Base-by-base conservation (phyloP, 1,140 invertebrate species). In the Trichonephila clavata region DNA sequence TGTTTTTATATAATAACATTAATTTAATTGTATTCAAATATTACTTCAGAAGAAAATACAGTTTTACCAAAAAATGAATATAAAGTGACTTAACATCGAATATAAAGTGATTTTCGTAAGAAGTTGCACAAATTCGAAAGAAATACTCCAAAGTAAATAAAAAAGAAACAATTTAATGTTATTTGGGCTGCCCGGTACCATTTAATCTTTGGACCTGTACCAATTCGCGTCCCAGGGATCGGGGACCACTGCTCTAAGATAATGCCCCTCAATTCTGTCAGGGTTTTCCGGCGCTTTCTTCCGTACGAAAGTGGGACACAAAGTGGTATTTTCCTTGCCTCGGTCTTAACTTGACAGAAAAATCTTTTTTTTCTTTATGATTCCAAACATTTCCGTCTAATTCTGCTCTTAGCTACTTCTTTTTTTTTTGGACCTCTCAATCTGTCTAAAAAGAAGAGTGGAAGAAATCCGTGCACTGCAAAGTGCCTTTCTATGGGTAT, bases 401-500 rank as follows among this genome's bases (percentile, higher is more conserved):
- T 90, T 77, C 50, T n/a, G 32, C 18, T 20, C 39, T 57, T 6
- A 10, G 39, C 39, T 90, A 16, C 65, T 57, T 87, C 77, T n/a
- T n/a, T 50, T 63, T 4, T 86, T 32, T 21, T 50, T 5, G 43
- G 8, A 50, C 43, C 21, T 59, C 14, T 71, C 87, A 89, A 89
- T 89, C 87, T 63, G 39, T 71, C n/a, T 65, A 71, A 68, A 71
- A 71, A 68, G 68, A 90, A 90, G 14, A 80, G 65, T 32, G 43
- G 68, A n/a, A n/a, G 65, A 80, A 80, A 60, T 81, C n/a, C 16
- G 50, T 71, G 65, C 63, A 89, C 65, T 71, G 61, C 71, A 59
- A 92, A 92, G 63, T 86, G 81, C 18, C 61, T 77, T 65, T 32
- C 60, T 65, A 57, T 86, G 39, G 92, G 92, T 88, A 93, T 93